These are phyloP conservation scores for Drosophila ambigua DNA, from an alignment of 1,140 invertebrate genomes.

Conservation along the genomic window DNA sequence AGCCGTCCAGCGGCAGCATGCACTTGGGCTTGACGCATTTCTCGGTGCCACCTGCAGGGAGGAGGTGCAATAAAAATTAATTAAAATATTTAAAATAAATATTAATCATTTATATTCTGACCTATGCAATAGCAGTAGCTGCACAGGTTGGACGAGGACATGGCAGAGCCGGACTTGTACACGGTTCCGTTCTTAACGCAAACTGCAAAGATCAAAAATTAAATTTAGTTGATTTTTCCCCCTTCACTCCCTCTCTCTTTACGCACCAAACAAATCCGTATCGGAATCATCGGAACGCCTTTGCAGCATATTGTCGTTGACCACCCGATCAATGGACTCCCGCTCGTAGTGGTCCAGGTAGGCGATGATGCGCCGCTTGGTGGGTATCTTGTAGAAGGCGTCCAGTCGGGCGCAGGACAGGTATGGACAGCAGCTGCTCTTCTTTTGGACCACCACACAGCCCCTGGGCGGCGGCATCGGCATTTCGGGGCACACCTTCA, in stretches of 20 bases:
- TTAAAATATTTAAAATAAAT: background rate
- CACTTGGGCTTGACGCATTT: constrained; percentile 93
- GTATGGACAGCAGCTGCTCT: constrained; percentile 90
- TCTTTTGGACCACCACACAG: constrained; percentile 88
- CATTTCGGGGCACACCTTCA: constrained; percentile 90
- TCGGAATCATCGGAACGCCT: constrained; percentile 77
- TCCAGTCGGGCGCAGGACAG: constrained; percentile 88
- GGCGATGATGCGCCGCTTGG: constrained; percentile 78
- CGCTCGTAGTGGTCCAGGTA: constrained; percentile 80
- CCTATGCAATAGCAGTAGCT: constrained; percentile 95
- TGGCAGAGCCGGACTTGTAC: constrained; percentile 89
- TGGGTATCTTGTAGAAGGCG: constrained; percentile 84
- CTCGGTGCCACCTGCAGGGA: constrained; percentile 85
- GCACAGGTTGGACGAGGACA: constrained; percentile 90
- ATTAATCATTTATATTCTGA: constrained; percentile 6
- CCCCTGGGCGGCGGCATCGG: constrained; percentile 89
- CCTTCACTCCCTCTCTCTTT: background rate
- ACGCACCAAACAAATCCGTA: constrained; percentile 71
- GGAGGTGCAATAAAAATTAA: background rate
- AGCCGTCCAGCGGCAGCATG: constrained; percentile 90
- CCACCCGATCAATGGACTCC: constrained; percentile 82
- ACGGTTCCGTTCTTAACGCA: constrained; percentile 82
- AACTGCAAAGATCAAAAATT: constrained; percentile 41
- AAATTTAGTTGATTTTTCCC: background rate
- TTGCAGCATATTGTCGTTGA: constrained; percentile 80